These are phyloP conservation scores for Actias luna DNA, from an alignment of 2,888 invertebrate species.

Conservation along the genomic window DNA sequence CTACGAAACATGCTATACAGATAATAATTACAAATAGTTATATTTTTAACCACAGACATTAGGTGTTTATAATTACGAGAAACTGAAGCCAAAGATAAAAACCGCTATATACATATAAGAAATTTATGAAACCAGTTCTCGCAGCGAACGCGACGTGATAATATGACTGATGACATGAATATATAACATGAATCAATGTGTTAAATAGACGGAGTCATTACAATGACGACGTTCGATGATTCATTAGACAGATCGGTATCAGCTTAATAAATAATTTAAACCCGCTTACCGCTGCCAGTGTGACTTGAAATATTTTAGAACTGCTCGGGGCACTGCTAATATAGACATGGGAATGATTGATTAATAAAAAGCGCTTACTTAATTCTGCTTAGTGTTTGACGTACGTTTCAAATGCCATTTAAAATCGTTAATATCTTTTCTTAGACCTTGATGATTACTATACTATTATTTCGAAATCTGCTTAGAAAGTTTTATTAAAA, in stretches of 20 bases:
- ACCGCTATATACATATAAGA: background rate
- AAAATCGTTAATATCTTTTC: background rate
- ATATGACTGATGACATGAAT: conserved; percentile 2
- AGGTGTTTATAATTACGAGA: background rate
- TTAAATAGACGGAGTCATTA: conserved; percentile 9
- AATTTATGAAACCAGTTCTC: background rate
- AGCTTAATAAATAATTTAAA: conserved; percentile 9
- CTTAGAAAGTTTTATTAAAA: background rate
- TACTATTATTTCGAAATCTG: background rate
- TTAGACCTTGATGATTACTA: background rate
- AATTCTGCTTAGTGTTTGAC: background rate
- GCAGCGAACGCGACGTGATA: background rate
- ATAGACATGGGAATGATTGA: background rate
- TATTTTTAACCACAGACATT: too few relatives aligned
- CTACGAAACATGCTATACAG: too few relatives aligned
- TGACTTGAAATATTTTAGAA: background rate
- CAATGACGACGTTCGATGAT: conserved; percentile 9
- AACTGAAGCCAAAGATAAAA: background rate
- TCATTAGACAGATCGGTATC: conserved; percentile 9
- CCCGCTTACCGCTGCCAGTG: background rate
- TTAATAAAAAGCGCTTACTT: background rate
- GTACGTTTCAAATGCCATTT: background rate
- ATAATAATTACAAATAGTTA: too few relatives aligned
- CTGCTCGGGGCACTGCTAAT: background rate
- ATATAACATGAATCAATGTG: conserved; percentile 10